A percentile compares a stretch with the other conserved stretches of the same genome.
Evolutionary conservation across 2,797 vertebrate genomes (phyloP).

Genomic region (Gambusia yucatana): DNA sequence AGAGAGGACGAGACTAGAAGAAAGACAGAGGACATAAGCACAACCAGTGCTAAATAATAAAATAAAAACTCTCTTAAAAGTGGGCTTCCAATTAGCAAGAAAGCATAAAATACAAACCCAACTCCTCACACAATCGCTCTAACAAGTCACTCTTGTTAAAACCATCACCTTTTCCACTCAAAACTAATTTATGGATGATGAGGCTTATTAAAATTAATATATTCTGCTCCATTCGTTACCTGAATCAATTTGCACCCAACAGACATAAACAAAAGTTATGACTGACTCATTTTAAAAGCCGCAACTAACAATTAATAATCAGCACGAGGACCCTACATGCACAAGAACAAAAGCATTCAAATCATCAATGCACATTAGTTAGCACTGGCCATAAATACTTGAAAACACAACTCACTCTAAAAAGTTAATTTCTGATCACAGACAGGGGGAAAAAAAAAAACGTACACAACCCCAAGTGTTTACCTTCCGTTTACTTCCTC

Average conservation of each 20-base stretch:
- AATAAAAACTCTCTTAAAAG: constrained; percentile 38
- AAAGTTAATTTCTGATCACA: constrained; percentile 7
- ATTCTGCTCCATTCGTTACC: constrained; percentile 17
- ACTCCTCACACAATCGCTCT: not conserved
- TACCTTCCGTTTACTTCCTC: constrained; percentile 51
- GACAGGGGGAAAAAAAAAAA: constrained; percentile 4
- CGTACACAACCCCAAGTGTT: constrained; percentile 23
- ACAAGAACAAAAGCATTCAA: constrained; percentile 19
- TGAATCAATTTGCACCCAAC: constrained; percentile 30
- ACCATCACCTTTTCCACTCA: constrained; percentile 29
- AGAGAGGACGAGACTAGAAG: constrained; percentile 41
- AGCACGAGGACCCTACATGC: constrained; percentile 9
- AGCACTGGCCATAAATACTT: not conserved
- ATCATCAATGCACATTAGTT: constrained; percentile 2
- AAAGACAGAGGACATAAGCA: constrained; percentile 39
- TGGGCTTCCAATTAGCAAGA: constrained; percentile 32
- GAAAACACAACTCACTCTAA: constrained; percentile 8
- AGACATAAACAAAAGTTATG: constrained; percentile 38
- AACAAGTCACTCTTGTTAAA: constrained; percentile 33
- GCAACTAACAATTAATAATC: constrained; percentile 36
- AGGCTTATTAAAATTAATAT: constrained; percentile 27
- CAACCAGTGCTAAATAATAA: constrained; percentile 35
- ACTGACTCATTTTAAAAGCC: constrained; percentile 27
- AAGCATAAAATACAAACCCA: constrained; percentile 41
- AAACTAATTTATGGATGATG: constrained; percentile 20